Percentiles rank a stretch among this genome's conserved stretches.
phyloP scores from a whole-genome alignment of 1,140 invertebrate species.

The Cydia strobilella region DNA sequence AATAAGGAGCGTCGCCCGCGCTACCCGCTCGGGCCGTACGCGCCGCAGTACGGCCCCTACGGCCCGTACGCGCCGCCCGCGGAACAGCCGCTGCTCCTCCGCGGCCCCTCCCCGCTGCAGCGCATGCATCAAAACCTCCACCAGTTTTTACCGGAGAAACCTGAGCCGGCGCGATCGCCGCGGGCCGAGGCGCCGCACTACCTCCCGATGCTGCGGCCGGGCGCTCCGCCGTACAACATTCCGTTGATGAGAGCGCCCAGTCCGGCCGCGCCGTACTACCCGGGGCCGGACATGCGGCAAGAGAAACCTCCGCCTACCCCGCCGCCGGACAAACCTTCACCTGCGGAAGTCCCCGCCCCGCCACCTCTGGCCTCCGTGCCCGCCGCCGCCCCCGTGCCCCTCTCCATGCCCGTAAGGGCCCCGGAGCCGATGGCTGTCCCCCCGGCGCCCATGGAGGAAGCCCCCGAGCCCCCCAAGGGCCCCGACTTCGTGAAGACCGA shows the following conservation, averaged over 20 bases:
- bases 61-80: slow-evolving; percentile 66
- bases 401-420: slow-evolving; percentile 43
- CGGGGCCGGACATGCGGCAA: slow-evolving; percentile 11
- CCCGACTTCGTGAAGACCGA: slow-evolving; percentile 39
- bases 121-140: slow-evolving; percentile 49
- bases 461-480: slow-evolving; percentile 38
- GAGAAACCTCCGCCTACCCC: not conserved
- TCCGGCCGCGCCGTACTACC: slow-evolving; percentile 42
- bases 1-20: slow-evolving; percentile 63
- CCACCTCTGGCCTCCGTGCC: slow-evolving; percentile 39
- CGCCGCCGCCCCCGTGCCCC: slow-evolving; percentile 43
- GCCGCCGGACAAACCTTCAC: slow-evolving; percentile 53
- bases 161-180: slow-evolving; percentile 62
- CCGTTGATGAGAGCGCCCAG: slow-evolving; percentile 55
- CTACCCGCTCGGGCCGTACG: slow-evolving; percentile 72
- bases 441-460: slow-evolving; percentile 34
- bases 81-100: slow-evolving; percentile 35
- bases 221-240: slow-evolving; percentile 48
- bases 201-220: slow-evolving; percentile 70
- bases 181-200: slow-evolving; percentile 54
- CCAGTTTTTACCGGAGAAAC: slow-evolving; percentile 66
- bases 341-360: slow-evolving; percentile 56
- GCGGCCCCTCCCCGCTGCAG: slow-evolving; percentile 42
- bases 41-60: slow-evolving; percentile 73
- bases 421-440: slow-evolving; percentile 34